Evolutionary conservation across 2,888 invertebrate species (phyloP), one percentile per base, ranked within the genome.

Genomic region (Synanthedon myopaeformis): DNA sequence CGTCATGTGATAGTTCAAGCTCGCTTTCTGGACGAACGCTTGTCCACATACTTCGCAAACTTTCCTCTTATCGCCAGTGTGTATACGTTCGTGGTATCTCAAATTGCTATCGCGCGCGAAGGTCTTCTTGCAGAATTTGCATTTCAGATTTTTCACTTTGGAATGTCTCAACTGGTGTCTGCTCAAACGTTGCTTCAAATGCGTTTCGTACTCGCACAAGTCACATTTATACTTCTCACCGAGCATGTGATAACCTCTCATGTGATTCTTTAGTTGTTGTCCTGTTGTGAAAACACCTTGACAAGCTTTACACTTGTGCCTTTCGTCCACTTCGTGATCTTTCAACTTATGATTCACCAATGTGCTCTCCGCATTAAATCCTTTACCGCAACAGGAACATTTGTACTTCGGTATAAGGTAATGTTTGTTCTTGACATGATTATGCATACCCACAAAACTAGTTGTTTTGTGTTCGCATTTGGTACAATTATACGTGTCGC

Each of bases 1-100:
- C 0, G 72, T 62, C 85, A 85, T 84, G 42, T 86, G 84, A 57
- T 82, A 85, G 57, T 85, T 85, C 56, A 83, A 59, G 55, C 85
- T 85, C 0, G 85, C 81, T 58, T 85, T 85, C 58, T 86, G 84
- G 0, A 84, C 84, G 55, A 86, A 88, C 42, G 83, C 81, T 55
- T 86, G 80, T 0, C 81, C 74, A 51, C 86, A 86, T 0, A 71
- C 69, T 1, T 57, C 60, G 56, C 86, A 86, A 0, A 79, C 72
- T 54, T 84, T 82, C 57, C 76, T 63, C 48, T 74, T 65, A 41
- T 85, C 86, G 0, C 79, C 84, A 0, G 82, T 85, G 41, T 87
- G 86, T 1, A 85, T 84, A 56, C 74, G 62, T 58, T 83, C 84
- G 11, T 86, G 87, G 0, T 76, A 54, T 28, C 63, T 69, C 57